Conservation (phyloP, 2,888 invertebrate species). For the Tenthredo distinguenda region DNA sequence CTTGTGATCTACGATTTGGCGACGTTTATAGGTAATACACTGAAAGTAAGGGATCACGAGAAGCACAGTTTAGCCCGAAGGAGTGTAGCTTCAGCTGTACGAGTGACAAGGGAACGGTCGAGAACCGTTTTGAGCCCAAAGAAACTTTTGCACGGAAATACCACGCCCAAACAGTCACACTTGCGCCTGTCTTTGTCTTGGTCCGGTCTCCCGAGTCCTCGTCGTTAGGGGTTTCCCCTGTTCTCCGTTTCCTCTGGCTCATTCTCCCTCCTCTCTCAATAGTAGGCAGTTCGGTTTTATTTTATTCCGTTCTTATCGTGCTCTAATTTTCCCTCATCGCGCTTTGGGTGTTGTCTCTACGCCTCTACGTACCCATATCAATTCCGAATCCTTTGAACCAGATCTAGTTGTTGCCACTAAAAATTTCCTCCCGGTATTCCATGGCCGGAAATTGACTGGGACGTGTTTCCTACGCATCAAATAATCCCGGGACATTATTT, state of each 20-base stretch:
- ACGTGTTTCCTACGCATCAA: neutral
- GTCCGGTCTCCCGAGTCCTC: conserved; percentile 7
- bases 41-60: conserved; percentile 3
- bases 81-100: neutral
- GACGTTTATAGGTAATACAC: neutral
- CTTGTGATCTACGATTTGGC: conserved; percentile 20
- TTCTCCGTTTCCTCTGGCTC: conserved; percentile 10
- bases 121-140: conserved; percentile 42
- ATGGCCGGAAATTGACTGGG: neutral
- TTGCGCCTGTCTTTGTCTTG: conserved; percentile 3
- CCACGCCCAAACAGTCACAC: conserved; percentile 42
- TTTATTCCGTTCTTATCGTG: conserved; percentile 6
- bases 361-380: neutral
- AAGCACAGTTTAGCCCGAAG: neutral
- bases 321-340: neutral
- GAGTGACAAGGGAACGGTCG: conserved; percentile 44
- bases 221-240: conserved; percentile 16
- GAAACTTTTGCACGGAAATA: conserved; percentile 32
- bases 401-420: neutral
- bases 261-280: conserved; percentile 9
- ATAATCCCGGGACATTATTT: neutral
- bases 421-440: neutral
- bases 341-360: neutral
- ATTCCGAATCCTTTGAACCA: neutral
- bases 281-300: neutral